A percentile compares a stretch with the other conserved stretches of the same genome.
Evolutionary conservation across 2,888 invertebrate species (phyloP).

Genomic region (Matsumyia berberina): DNA sequence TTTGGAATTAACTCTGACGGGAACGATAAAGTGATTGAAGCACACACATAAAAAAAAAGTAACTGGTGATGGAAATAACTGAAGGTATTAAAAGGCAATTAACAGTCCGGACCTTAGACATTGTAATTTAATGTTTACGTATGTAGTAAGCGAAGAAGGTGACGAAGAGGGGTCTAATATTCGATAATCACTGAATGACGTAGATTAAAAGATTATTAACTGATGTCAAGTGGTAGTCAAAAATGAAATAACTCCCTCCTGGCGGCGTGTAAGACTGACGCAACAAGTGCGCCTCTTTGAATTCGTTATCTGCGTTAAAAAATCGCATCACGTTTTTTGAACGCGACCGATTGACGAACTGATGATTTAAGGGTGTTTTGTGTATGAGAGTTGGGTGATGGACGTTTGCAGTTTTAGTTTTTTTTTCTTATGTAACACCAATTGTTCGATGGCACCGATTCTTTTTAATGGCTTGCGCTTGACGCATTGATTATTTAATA

Average conservation of each 20-base stretch:
- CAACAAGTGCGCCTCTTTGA: background rate
- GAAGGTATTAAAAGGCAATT: slow-evolving; percentile 16
- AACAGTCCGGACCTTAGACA: too few relatives aligned
- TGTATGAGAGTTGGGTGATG: slow-evolving; percentile 13
- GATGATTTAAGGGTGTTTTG: slow-evolving; percentile 28
- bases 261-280: background rate
- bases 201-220: too few relatives aligned
- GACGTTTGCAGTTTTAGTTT: slow-evolving; percentile 11
- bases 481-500: slow-evolving; percentile 12
- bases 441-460: slow-evolving; percentile 9
- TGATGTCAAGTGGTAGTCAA: too few relatives aligned
- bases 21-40: slow-evolving; percentile 4
- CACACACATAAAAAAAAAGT: too few relatives aligned
- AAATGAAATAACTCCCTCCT: too few relatives aligned
- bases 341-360: slow-evolving; percentile 9
- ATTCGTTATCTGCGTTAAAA: slow-evolving; percentile 11
- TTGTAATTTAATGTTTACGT: too few relatives aligned
- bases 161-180: too few relatives aligned
- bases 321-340: slow-evolving; percentile 35
- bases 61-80: slow-evolving; percentile 4
- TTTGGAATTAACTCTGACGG: slow-evolving; percentile 3
- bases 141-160: too few relatives aligned
- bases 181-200: too few relatives aligned
- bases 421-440: slow-evolving; percentile 23
- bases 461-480: slow-evolving; percentile 5